phyloP scores from a whole-genome alignment of 2,888 invertebrate species.

The Actias luna region DNA sequence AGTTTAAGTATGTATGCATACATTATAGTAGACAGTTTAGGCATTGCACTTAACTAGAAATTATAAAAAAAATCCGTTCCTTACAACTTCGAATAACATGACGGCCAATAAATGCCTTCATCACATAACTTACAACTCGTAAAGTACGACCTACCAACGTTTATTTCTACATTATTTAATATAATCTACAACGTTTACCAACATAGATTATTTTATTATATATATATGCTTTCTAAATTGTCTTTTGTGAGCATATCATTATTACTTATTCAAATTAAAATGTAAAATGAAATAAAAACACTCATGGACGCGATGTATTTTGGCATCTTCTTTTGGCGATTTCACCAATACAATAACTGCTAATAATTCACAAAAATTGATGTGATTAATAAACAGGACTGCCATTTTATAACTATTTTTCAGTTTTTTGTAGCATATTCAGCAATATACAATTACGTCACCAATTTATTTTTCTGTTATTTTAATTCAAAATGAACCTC shows the following conservation, averaged over 20 bases:
- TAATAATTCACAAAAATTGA: conserved; percentile 17
- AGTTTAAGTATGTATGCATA: conserved; percentile 52
- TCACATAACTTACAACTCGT: conserved; percentile 61
- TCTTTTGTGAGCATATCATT: conserved; percentile 74
- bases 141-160: conserved; percentile 35
- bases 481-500: too few species aligned
- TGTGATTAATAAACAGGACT: background rate
- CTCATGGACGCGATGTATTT: conserved; percentile 65
- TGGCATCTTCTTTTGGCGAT: conserved; percentile 78
- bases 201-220: conserved; percentile 42
- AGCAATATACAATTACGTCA: background rate
- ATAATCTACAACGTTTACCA: conserved; percentile 25
- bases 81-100: conserved; percentile 66
- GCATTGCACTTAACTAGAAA: conserved; percentile 76
- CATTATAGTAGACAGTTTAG: conserved; percentile 62
- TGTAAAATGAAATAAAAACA: conserved; percentile 38
- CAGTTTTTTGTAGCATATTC: background rate
- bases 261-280: conserved; percentile 40
- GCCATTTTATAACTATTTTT: background rate
- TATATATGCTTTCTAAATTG: conserved; percentile 60
- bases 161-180: conserved; percentile 38
- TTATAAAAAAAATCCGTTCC: conserved; percentile 69
- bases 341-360: conserved; percentile 59
- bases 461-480: too few species aligned
- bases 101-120: conserved; percentile 78